phyloP scores from a whole-genome alignment of 2,113 vertebrate genomes.

The Haplochromis vanheusdeni region DNA sequence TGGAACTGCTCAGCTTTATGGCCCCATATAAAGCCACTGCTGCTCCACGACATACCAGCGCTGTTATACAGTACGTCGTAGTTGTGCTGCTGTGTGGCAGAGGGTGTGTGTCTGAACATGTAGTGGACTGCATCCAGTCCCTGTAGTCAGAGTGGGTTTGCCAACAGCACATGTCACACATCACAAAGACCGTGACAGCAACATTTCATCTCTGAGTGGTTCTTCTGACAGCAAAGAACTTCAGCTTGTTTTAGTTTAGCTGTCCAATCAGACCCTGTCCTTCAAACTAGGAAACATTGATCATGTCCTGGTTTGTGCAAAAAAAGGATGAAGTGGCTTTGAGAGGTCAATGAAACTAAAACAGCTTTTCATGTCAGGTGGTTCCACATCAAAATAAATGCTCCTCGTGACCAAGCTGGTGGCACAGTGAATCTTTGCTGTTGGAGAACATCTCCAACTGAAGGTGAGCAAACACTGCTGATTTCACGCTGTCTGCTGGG shows the following conservation, averaged over 20 bases:
- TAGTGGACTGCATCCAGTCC: background rate
- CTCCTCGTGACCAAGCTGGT: background rate
- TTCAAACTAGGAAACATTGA: background rate
- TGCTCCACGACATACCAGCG: background rate
- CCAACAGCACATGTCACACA: background rate
- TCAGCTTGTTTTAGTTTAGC: background rate
- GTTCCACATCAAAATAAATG: no score
- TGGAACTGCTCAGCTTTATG: background rate
- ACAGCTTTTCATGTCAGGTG: background rate
- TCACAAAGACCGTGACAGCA: background rate
- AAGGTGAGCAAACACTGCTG: background rate
- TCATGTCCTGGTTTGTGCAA: background rate
- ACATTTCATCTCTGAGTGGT: fast-evolving
- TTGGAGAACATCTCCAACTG: fast-evolving
- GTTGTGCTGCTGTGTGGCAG: background rate
- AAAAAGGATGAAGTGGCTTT: background rate
- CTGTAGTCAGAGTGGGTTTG: background rate
- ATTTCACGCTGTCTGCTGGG: background rate
- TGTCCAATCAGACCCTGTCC: background rate
- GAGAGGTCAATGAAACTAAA: background rate
- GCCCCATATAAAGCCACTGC: background rate
- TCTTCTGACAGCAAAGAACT: background rate
- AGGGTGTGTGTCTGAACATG: background rate
- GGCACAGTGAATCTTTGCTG: background rate
- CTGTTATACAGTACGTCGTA: background rate